These are phyloP conservation scores for Rhodeus uyekii DNA, from an alignment of 2,797 vertebrate species.

Conservation along the genomic window DNA sequence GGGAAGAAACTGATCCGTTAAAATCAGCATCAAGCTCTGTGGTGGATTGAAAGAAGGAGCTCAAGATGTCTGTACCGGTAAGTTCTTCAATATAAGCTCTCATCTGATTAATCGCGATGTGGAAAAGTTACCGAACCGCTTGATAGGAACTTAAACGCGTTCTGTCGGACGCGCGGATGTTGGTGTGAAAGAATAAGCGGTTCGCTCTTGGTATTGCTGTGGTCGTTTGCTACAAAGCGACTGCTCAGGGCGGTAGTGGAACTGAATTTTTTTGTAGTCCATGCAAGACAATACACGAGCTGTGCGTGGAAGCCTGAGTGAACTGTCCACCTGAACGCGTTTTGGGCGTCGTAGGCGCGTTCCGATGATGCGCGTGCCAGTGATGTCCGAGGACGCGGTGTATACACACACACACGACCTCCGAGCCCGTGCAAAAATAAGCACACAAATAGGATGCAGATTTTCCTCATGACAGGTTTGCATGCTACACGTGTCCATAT, in stretches of 20 bases:
- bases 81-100: conserved; percentile 58
- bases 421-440: not conserved
- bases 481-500: not conserved
- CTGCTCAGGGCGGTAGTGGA: not conserved
- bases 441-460: not conserved
- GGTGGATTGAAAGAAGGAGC: conserved; percentile 37
- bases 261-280: not conserved
- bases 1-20: conserved; percentile 28
- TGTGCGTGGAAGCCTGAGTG: not conserved
- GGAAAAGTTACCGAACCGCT: conserved; percentile 22
- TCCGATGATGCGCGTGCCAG: not conserved
- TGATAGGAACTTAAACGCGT: not conserved
- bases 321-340: not conserved
- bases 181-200: not conserved
- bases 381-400: not conserved
- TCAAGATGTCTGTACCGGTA: conserved; percentile 78
- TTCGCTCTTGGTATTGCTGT: not conserved
- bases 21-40: conserved; percentile 26
- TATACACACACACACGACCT: not conserved
- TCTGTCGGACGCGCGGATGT: not conserved
- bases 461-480: not conserved
- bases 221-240: not conserved
- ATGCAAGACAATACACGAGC: not conserved
- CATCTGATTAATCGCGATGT: not conserved
- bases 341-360: not conserved